Evolutionary conservation across 2,113 vertebrate genomes (phyloP), one percentile per base, ranked within the genome.

Genomic region (Xiphophorus maculatus): DNA sequence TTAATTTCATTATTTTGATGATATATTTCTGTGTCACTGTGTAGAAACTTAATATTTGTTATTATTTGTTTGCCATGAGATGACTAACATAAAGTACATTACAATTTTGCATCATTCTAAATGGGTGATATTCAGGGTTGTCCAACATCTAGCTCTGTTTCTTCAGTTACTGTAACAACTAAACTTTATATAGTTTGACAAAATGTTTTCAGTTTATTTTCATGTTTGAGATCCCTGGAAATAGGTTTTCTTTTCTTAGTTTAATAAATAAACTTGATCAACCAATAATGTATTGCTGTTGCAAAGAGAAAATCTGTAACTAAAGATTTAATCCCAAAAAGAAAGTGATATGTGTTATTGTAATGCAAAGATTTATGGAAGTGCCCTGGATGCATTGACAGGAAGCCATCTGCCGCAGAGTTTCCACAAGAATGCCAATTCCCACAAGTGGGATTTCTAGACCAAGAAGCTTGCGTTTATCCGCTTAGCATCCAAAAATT

Each of bases 401-500:
- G 82, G 75, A 85, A 87, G 69, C 90, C 82, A 90, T 90, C 86
- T 93, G 89, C 91, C 83, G 90, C 78, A 66, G 78, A 78, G 84
- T 76, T 91, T 89, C 87, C 64, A 71, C 48, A 87, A 88, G 83
- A 82, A 75, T 88, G 89, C 64, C 88, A 90, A 78, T 80, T 87
- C 79, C 83, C 64, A 84, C 81, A 77, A 82, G 83, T 30, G 81
- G 87, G 94, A 94, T 94, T 93, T 93, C 71, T 81, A 78, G 42
- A 77, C 62, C 87, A 93, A 93, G 89, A 71, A 90, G 93, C 90
- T 94, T 92, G 86, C 70, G 79, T 80, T 90, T 67, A 93, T 94
- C 92, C 77, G 82, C 89, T 94, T 93, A 92, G 44, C 15, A 77
- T 89, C 90, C 89, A 91, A 89, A 91, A 93, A 91, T 91, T 90